Conservation (phyloP, 2,797 vertebrate genomes). For the Poecilia gillii region DNA sequence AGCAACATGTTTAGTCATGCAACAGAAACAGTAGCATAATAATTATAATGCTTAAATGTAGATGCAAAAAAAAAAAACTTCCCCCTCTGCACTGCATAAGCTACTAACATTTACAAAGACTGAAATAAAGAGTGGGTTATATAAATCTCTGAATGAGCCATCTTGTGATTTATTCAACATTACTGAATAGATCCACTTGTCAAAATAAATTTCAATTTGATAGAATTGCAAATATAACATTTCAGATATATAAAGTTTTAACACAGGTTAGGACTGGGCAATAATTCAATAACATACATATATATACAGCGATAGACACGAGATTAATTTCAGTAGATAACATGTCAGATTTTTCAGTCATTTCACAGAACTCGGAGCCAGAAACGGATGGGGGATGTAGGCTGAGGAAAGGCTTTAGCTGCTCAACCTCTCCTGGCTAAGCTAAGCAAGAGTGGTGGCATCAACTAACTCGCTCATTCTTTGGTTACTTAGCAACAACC, state of each 20-base stretch:
- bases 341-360: too few species aligned
- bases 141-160: constrained; percentile 3
- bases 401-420: too few species aligned
- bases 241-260: not conserved
- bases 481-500: too few species aligned
- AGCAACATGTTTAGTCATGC: constrained; percentile 12
- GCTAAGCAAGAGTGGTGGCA: too few species aligned
- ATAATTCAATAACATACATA: too few species aligned
- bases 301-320: too few species aligned
- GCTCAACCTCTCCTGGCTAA: too few species aligned
- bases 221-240: not conserved
- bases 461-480: too few species aligned
- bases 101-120: constrained; percentile 6
- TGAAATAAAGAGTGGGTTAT: constrained; percentile 49
- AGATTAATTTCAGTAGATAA: too few species aligned
- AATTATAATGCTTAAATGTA: constrained; percentile 14
- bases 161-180: not conserved
- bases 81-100: constrained; percentile 3
- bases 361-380: too few species aligned
- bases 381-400: too few species aligned
- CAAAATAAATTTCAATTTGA: not conserved
- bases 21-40: constrained; percentile 1
- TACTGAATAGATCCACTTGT: not conserved
- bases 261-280: not conserved
- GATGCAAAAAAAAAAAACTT: not conserved